These are phyloP conservation scores for Amphilophus citrinellus DNA, from an alignment of 2,113 vertebrate genomes.

Conservation along the genomic window DNA sequence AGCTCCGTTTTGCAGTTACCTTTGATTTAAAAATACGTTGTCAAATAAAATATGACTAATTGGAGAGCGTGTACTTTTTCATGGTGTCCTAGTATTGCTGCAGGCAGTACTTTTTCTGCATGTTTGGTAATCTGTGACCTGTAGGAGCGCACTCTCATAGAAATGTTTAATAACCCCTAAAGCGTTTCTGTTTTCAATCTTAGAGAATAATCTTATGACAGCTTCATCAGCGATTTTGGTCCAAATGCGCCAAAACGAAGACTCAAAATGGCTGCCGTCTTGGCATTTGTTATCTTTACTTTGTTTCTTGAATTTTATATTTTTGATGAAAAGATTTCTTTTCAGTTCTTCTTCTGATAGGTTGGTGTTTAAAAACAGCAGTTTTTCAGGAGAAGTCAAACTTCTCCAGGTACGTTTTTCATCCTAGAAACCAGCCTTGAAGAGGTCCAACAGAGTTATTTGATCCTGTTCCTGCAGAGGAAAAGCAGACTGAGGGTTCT, in stretches of 20 bases:
- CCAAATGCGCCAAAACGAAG: neutral
- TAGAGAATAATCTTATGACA: neutral
- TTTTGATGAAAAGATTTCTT: neutral
- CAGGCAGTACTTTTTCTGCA: neutral
- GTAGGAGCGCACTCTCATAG: neutral
- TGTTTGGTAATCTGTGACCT: neutral
- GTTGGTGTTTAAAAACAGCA: too few relatives aligned
- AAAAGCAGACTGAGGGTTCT: neutral
- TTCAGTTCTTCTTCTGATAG: neutral
- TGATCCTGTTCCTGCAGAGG: neutral
- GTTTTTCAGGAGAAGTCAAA: neutral
- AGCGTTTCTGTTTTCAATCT: neutral
- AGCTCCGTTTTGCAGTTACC: too few relatives aligned
- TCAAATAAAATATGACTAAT: neutral
- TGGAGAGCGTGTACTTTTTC: neutral
- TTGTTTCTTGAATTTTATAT: too few relatives aligned
- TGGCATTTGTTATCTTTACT: neutral
- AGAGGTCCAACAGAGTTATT: neutral
- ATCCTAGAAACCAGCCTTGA: neutral
- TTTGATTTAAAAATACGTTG: neutral
- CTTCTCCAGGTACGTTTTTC: neutral
- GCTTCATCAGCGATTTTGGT: fast-evolving
- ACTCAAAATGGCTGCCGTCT: neutral
- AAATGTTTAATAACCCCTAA: neutral
- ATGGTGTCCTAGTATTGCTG: neutral